Conservation (phyloP, 1,140 invertebrate species). For the Bicyclus anynana region DNA sequence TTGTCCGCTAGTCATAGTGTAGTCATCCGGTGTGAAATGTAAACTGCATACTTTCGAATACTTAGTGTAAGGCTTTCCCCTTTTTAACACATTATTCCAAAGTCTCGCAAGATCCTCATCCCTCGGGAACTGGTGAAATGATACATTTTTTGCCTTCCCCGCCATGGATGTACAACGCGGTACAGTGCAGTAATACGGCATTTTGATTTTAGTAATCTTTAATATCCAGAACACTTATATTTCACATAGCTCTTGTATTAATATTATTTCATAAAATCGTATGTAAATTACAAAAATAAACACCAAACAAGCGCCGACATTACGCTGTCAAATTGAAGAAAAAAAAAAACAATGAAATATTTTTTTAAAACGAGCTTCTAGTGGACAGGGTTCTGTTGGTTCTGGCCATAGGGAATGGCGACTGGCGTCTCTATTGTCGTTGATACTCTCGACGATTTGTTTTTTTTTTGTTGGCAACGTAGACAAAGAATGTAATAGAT, state of each 20-base stretch:
- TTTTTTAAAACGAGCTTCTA: too few species aligned
- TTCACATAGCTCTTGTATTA: background rate
- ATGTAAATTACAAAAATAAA: slow-evolving; percentile 50
- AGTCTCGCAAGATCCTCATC: slow-evolving; percentile 61
- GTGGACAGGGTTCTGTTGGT: background rate
- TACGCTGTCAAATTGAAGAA: background rate
- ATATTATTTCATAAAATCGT: background rate
- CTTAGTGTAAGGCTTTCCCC: slow-evolving; percentile 71
- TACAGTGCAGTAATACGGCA: slow-evolving; percentile 73
- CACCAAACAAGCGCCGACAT: slow-evolving; percentile 48
- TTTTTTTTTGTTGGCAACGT: too few species aligned
- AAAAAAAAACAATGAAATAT: background rate
- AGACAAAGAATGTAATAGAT: too few species aligned
- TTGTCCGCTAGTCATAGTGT: slow-evolving; percentile 64
- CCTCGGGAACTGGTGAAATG: slow-evolving; percentile 71
- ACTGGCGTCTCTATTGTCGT: too few species aligned
- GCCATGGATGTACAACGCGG: slow-evolving; percentile 73
- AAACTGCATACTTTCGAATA: slow-evolving; percentile 75
- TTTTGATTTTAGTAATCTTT: slow-evolving; percentile 50
- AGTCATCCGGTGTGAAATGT: slow-evolving; percentile 69
- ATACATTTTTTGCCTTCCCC: slow-evolving; percentile 70
- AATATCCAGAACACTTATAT: background rate
- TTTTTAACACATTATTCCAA: slow-evolving; percentile 68
- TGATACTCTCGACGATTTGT: too few species aligned
- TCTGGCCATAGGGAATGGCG: too few species aligned